These are phyloP conservation scores for Pocillopora damicornis DNA, from an alignment of 64 coral and sea anemone species.

Conservation along the genomic window DNA sequence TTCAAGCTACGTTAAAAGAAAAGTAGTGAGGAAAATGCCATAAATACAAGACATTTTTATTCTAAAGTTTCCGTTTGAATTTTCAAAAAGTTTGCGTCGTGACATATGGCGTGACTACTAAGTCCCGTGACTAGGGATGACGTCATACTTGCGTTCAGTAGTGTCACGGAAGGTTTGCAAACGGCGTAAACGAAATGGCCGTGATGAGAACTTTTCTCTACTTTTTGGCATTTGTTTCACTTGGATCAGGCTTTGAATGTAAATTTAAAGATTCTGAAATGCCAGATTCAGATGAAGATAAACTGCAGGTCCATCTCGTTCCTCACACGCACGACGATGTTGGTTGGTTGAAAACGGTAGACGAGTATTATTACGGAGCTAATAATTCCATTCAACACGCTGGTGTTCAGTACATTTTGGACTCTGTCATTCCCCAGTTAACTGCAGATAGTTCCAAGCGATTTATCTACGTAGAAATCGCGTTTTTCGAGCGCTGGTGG, in stretches of 20 bases:
- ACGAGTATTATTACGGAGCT: constrained; percentile 62
- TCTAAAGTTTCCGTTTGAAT: too few species aligned
- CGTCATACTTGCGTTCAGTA: too few species aligned
- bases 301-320: constrained; percentile 58
- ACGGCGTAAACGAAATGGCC: neutral
- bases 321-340: constrained; percentile 63
- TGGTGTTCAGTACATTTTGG: constrained; percentile 58
- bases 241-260: constrained; percentile 20
- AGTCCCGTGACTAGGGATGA: too few species aligned
- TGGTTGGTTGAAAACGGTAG: constrained; percentile 61
- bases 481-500: constrained; percentile 70
- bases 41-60: too few species aligned
- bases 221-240: neutral
- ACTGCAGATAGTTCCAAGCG: constrained; percentile 26
- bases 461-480: constrained; percentile 69
- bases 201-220: neutral
- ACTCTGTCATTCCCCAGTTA: constrained; percentile 59
- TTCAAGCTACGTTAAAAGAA: too few species aligned
- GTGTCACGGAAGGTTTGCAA: neutral
- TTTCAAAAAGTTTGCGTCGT: too few species aligned
- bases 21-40: too few species aligned
- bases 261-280: neutral
- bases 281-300: neutral
- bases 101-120: too few species aligned
- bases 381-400: constrained; percentile 66